Percentiles rank a stretch among this genome's conserved stretches.
These are phyloP conservation scores for Myotis findleyi DNA, from an alignment of 2,797 vertebrate species.

Conservation along the genomic window DNA sequence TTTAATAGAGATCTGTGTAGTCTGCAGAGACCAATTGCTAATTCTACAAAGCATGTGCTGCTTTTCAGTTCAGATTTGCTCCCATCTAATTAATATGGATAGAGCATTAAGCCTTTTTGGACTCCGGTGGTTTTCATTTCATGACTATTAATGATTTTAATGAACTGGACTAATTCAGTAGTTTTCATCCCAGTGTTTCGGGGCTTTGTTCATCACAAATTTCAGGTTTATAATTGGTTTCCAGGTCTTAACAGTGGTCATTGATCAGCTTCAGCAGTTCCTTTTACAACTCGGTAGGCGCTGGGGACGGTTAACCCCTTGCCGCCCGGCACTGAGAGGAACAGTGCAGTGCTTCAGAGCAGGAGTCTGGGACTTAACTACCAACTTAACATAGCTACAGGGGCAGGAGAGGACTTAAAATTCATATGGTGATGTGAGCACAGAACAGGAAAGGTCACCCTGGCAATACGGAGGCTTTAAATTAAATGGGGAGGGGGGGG, in stretches of 20 bases:
- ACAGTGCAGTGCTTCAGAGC: constrained; percentile 16
- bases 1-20: constrained; percentile 96
- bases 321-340: constrained; percentile 53
- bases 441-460: neutral
- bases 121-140: constrained; percentile 99
- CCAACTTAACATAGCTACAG: neutral
- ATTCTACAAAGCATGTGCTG: constrained; percentile 93
- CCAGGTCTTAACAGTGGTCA: constrained; percentile 91
- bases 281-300: constrained; percentile 87
- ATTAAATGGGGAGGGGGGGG: neutral
- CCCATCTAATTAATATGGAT: constrained; percentile 99
- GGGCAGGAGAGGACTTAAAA: constrained; percentile 44
- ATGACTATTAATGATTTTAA: constrained; percentile 99
- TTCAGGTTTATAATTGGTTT: constrained; percentile 93
- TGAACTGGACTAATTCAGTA: constrained; percentile 99
- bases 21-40: constrained; percentile 94
- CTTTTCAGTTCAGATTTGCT: constrained; percentile 97
- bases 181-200: constrained; percentile 95
- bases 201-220: constrained; percentile 93
- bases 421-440: constrained; percentile 35
- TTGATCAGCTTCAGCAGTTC: constrained; percentile 91
- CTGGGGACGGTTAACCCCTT: constrained; percentile 88
- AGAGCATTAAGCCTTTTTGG: constrained; percentile 99
- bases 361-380: neutral
- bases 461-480: constrained; percentile 25